phyloP scores from a whole-genome alignment of 1,140 invertebrate species.

The Leptinotarsa texana region DNA sequence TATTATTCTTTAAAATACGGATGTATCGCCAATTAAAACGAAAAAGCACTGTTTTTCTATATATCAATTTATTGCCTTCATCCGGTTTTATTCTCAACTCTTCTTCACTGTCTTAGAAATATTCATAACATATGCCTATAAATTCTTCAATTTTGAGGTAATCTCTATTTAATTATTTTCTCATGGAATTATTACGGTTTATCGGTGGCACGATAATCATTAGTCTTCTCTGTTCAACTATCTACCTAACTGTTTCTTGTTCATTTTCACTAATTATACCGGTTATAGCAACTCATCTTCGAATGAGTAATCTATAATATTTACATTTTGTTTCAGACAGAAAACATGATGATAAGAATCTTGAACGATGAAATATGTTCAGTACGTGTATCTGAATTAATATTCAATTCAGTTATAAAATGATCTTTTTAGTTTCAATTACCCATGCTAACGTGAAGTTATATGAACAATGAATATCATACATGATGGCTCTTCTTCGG shows the following conservation, averaged over 20 bases:
- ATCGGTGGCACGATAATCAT: neutral
- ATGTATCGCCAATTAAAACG: too few relatives aligned
- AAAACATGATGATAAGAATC: too few relatives aligned
- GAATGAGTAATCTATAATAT: neutral
- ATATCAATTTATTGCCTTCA: too few relatives aligned
- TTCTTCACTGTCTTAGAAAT: neutral
- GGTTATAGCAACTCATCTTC: neutral
- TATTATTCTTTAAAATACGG: too few relatives aligned
- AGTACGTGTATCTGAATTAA: too few relatives aligned
- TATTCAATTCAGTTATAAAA: too few relatives aligned
- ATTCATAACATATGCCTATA: neutral
- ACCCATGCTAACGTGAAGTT: too few relatives aligned
- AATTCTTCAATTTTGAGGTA: neutral
- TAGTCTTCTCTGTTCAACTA: neutral
- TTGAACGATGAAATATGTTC: too few relatives aligned
- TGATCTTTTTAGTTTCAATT: too few relatives aligned
- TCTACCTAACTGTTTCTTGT: neutral
- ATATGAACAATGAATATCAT: too few relatives aligned
- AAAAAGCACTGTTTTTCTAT: too few relatives aligned
- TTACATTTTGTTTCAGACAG: neutral
- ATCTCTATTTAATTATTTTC: conserved; percentile 1
- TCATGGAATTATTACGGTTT: conserved; percentile 1
- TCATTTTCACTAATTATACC: conserved; percentile 4
- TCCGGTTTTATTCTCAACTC: neutral
- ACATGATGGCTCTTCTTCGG: too few relatives aligned